These are phyloP conservation scores for Autographa gamma DNA, from an alignment of 2,888 invertebrate species.

Conservation along the genomic window DNA sequence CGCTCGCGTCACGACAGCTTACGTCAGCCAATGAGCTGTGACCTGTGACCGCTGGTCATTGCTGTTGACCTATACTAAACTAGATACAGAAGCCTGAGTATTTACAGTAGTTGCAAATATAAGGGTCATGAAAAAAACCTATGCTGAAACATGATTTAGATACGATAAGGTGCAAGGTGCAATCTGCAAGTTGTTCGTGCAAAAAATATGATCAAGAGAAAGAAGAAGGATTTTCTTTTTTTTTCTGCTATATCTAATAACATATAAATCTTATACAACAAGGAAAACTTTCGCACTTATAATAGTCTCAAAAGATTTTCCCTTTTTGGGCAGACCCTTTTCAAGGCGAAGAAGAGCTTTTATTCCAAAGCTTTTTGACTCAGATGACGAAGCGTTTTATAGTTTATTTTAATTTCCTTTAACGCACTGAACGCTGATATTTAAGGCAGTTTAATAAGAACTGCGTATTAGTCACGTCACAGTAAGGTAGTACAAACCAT, in stretches of 20 bases:
- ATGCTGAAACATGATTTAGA: neutral
- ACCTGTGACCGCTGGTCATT: constrained; percentile 38
- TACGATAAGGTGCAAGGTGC: neutral
- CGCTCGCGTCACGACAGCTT: constrained; percentile 68
- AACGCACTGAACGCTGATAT: constrained; percentile 12
- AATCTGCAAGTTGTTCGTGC: neutral
- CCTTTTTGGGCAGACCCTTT: neutral
- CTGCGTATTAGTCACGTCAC: constrained; percentile 33
- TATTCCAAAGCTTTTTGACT: neutral
- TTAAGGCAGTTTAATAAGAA: constrained; percentile 27
- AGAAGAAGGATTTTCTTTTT: neutral
- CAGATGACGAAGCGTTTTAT: neutral
- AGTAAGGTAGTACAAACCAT: constrained; percentile 19
- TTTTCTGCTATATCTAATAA: neutral
- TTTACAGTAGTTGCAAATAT: neutral
- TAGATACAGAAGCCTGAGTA: neutral
- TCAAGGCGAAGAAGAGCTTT: neutral
- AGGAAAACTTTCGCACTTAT: neutral
- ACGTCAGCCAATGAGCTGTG: constrained; percentile 59
- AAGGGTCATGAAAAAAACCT: neutral
- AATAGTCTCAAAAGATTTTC: constrained; percentile 4
- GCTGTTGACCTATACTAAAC: neutral
- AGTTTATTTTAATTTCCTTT: neutral
- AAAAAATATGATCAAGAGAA: neutral
- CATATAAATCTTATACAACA: neutral